Percentiles rank a stretch among this genome's conserved stretches.
phyloP scores from a whole-genome alignment of 2,888 invertebrate species.

The Toxonevra muliebris region DNA sequence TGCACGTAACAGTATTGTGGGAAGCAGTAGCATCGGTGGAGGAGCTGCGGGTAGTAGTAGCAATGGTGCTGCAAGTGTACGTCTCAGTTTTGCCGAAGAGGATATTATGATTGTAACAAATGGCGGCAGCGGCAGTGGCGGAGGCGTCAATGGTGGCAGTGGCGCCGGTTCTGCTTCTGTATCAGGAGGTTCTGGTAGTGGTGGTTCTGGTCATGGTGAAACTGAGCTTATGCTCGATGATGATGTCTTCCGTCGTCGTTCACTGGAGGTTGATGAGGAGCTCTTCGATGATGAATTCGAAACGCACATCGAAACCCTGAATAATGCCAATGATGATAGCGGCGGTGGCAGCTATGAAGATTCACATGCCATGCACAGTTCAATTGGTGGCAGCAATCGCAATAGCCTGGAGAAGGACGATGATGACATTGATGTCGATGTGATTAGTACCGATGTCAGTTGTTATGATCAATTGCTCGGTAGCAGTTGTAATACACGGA shows the following conservation, averaged over 20 bases:
- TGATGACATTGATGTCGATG: slow-evolving; percentile 63
- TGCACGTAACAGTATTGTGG: slow-evolving; percentile 34
- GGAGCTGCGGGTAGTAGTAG: slow-evolving; percentile 45
- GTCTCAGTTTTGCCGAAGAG: slow-evolving; percentile 60
- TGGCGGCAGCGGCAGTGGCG: slow-evolving; percentile 24
- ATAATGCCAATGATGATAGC: slow-evolving; percentile 63
- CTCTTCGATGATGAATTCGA: slow-evolving; percentile 59
- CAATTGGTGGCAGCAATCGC: slow-evolving; percentile 62
- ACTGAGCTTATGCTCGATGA: slow-evolving; percentile 48
- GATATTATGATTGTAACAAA: slow-evolving; percentile 51
- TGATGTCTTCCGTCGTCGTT: slow-evolving; percentile 56
- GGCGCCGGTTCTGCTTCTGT: slow-evolving; percentile 16
- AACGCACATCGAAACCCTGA: slow-evolving; percentile 61
- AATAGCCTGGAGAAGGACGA: slow-evolving; percentile 64
- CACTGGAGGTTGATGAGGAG: slow-evolving; percentile 57
- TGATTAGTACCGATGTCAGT: slow-evolving; percentile 64
- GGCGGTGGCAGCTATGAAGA: slow-evolving; percentile 65
- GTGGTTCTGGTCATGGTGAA: slow-evolving; percentile 39
- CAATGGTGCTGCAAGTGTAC: slow-evolving; percentile 42
- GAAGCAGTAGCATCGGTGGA: slow-evolving; percentile 20
- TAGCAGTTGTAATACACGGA: slow-evolving; percentile 58
- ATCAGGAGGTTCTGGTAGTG: slow-evolving; percentile 33
- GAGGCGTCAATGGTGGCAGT: slow-evolving; percentile 10
- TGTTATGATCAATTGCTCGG: slow-evolving; percentile 63
- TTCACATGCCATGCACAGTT: slow-evolving; percentile 63